These are phyloP conservation scores for Campylomormyrus tamandua DNA, from an alignment of 2,113 vertebrate genomes.

Conservation along the genomic window DNA sequence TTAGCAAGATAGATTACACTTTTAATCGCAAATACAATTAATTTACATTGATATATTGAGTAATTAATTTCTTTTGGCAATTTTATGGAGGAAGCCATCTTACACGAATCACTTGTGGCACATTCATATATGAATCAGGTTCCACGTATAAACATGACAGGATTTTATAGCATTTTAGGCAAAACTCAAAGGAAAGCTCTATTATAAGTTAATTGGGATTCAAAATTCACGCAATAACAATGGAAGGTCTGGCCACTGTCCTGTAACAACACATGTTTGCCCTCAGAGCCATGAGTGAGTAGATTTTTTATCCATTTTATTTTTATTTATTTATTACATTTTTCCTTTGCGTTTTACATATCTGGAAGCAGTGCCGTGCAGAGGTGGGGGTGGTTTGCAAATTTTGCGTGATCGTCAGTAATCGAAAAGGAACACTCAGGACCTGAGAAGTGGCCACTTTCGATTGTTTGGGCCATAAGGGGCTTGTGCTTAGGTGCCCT, in stretches of 20 bases:
- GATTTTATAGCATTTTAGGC: constrained; percentile 40
- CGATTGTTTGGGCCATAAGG: not conserved
- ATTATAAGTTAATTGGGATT: constrained; percentile 20
- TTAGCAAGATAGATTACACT: not conserved
- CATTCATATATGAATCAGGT: not conserved
- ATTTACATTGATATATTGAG: not conserved
- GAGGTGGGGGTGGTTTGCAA: not conserved
- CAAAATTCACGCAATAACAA: constrained; percentile 40
- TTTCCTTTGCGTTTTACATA: not conserved
- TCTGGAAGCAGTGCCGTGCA: not conserved
- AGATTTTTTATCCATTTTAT: not conserved
- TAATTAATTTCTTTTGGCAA: not conserved
- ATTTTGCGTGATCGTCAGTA: not conserved
- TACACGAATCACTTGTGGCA: not conserved
- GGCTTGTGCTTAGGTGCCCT: not conserved
- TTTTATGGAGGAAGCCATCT: not conserved
- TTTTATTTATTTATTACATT: not conserved
- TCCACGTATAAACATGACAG: constrained; percentile 17
- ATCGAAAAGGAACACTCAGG: not conserved
- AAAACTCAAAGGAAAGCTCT: constrained; percentile 43
- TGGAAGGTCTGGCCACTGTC: constrained; percentile 13
- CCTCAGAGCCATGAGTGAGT: not conserved
- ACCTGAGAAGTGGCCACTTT: not conserved
- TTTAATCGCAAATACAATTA: not conserved
- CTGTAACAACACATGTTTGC: not conserved